Evolutionary conservation across 1,140 invertebrate species (phyloP).

Genomic region (Aphelinus atriplicis): DNA sequence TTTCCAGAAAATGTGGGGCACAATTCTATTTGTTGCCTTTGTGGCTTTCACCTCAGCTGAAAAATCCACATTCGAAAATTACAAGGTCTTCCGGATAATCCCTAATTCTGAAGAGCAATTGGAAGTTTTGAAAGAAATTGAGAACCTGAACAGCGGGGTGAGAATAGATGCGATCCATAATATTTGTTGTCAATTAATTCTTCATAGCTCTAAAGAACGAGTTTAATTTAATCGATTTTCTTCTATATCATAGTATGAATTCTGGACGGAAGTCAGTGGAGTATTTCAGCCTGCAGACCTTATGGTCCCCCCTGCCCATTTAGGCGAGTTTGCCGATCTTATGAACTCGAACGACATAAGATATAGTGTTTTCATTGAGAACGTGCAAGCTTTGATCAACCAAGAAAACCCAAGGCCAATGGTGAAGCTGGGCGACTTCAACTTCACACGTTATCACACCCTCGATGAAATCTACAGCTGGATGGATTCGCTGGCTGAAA

Average conservation of each 20-base stretch:
- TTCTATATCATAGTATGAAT: too few species aligned
- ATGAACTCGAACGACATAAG: conserved; percentile 34
- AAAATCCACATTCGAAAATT: conserved; percentile 62
- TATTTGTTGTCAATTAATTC: too few species aligned
- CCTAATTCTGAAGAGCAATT: conserved; percentile 60
- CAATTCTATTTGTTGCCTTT: background rate
- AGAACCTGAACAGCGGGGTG: conserved; percentile 47
- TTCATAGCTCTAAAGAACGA: too few species aligned
- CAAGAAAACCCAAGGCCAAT: conserved; percentile 32
- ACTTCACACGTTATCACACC: conserved; percentile 64
- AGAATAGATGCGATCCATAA: conserved; percentile 20
- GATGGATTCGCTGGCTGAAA: conserved; percentile 59
- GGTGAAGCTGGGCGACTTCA: conserved; percentile 16
- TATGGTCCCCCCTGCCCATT: conserved; percentile 47
- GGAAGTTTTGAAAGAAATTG: conserved; percentile 54
- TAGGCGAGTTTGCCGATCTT: conserved; percentile 40
- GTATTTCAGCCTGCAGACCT: conserved; percentile 43
- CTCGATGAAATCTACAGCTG: conserved; percentile 63
- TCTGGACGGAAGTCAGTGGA: conserved; percentile 41
- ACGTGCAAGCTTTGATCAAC: conserved; percentile 45
- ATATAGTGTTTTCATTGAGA: conserved; percentile 39
- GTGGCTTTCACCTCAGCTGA: conserved; percentile 38
- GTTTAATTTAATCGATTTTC: too few species aligned
- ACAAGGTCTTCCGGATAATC: conserved; percentile 64
- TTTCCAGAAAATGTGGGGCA: conserved; percentile 3